A percentile compares a stretch with the other conserved stretches of the same genome.
Evolutionary conservation across 2,888 invertebrate genomes (phyloP).

Genomic region (Lasiommata megera): DNA sequence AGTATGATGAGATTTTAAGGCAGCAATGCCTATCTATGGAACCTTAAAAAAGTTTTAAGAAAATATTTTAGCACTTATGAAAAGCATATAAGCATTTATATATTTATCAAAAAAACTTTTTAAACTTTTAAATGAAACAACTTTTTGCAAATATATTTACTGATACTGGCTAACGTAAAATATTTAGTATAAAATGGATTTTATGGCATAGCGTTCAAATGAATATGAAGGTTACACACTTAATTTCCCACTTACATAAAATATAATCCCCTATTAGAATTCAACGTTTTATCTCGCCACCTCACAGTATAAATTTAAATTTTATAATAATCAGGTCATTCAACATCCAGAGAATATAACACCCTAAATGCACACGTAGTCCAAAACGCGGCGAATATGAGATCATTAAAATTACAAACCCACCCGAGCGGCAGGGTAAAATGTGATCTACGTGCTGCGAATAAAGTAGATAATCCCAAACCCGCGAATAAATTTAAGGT

Average conservation of each 20-base stretch:
- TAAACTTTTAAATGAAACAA: too few species aligned
- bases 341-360: slow-evolving; percentile 20
- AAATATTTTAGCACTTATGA: too few species aligned
- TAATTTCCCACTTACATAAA: slow-evolving; percentile 2
- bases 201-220: too few species aligned
- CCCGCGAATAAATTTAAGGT: slow-evolving; percentile 22
- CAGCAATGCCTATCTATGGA: too few species aligned
- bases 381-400: slow-evolving; percentile 32
- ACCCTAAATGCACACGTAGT: slow-evolving; percentile 29
- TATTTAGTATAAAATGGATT: too few species aligned
- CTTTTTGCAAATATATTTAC: too few species aligned
- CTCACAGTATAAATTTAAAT: slow-evolving; percentile 16
- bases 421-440: slow-evolving; percentile 15
- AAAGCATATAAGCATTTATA: too few species aligned
- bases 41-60: too few species aligned
- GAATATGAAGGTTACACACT: not conserved
- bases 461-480: slow-evolving; percentile 20
- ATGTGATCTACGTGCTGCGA: slow-evolving; percentile 14
- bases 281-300: slow-evolving; percentile 13
- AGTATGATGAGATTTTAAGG: too few species aligned
- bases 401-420: slow-evolving; percentile 34
- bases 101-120: too few species aligned
- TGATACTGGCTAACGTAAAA: too few species aligned
- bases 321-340: slow-evolving; percentile 24
- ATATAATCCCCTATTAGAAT: not conserved